These are phyloP conservation scores for Peromyscus californicus DNA, from an alignment of 2,113 vertebrate genomes.

Conservation along the genomic window DNA sequence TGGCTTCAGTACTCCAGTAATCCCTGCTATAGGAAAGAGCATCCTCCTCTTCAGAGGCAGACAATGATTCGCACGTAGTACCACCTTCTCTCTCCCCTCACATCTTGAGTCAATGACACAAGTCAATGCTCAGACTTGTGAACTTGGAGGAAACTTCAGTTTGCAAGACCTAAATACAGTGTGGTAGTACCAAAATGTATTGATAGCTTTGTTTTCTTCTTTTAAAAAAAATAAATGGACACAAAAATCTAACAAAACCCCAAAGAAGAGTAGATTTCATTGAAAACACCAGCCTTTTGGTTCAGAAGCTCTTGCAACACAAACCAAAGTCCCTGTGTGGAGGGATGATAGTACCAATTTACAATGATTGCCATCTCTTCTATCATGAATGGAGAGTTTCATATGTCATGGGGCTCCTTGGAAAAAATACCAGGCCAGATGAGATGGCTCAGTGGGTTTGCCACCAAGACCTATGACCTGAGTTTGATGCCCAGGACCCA, in stretches of 20 bases:
- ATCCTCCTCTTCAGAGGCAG: not conserved
- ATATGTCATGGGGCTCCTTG: not conserved
- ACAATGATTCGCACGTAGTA: not conserved
- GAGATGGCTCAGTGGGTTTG: not conserved
- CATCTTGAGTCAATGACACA: not conserved
- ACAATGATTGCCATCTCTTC: not conserved
- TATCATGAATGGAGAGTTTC: not conserved
- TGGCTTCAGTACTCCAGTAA: not conserved
- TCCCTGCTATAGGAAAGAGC: not conserved
- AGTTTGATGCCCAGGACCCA: not conserved
- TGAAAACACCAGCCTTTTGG: constrained; percentile 72
- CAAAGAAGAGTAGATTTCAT: constrained; percentile 80
- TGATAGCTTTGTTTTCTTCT: not conserved
- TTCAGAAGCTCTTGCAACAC: not conserved
- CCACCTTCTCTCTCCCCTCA: not conserved
- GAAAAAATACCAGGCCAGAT: not conserved
- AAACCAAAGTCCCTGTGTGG: not conserved
- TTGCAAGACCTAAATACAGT: not conserved
- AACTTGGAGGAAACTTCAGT: not conserved
- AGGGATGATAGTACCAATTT: not conserved
- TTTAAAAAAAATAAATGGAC: not conserved
- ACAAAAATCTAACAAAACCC: not conserved
- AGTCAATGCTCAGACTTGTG: not conserved
- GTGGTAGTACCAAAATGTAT: not conserved
- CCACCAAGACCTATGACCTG: not conserved